Percentiles rank a stretch among this genome's conserved stretches.
Evolutionary conservation across 2,888 invertebrate species (phyloP).

Genomic region (Sepioteuthis lessoniana): DNA sequence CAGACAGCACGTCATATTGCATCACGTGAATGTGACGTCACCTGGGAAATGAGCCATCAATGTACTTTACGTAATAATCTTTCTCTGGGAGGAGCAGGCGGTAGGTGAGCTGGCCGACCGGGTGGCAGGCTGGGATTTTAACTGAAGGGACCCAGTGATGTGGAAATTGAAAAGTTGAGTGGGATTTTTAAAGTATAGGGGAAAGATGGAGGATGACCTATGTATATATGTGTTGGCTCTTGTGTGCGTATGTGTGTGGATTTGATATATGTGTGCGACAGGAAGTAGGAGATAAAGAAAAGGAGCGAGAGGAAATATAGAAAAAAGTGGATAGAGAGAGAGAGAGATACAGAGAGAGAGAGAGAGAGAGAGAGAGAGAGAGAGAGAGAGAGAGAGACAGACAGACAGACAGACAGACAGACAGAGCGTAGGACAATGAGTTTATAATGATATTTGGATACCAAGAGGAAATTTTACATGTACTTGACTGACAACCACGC

Average conservation of each 20-base stretch:
- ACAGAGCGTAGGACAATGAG: too few relatives aligned
- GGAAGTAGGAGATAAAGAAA: too few relatives aligned
- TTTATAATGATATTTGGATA: too few relatives aligned
- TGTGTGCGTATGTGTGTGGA: neutral
- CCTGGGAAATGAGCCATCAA: neutral
- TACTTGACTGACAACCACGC: too few relatives aligned
- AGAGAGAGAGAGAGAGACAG: too few relatives aligned
- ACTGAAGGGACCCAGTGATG: neutral
- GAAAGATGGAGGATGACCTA: neutral
- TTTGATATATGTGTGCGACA: too few relatives aligned
- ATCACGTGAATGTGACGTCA: conserved; percentile 23
- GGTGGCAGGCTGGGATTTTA: neutral
- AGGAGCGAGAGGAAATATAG: too few relatives aligned
- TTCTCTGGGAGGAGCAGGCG: neutral
- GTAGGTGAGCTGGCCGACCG: neutral
- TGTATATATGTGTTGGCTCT: neutral
- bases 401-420: too few relatives aligned
- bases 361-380: too few relatives aligned
- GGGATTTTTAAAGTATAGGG: neutral
- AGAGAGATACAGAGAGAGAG: too few relatives aligned
- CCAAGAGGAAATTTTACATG: too few relatives aligned
- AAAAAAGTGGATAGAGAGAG: too few relatives aligned
- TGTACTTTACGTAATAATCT: neutral
- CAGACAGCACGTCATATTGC: conserved; percentile 12
- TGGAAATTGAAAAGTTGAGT: conserved; percentile 20